Evolutionary conservation across 1,140 invertebrate genomes (phyloP), one percentile per base, ranked within the genome.

Genomic region (Maconellicoccus hirsutus): DNA sequence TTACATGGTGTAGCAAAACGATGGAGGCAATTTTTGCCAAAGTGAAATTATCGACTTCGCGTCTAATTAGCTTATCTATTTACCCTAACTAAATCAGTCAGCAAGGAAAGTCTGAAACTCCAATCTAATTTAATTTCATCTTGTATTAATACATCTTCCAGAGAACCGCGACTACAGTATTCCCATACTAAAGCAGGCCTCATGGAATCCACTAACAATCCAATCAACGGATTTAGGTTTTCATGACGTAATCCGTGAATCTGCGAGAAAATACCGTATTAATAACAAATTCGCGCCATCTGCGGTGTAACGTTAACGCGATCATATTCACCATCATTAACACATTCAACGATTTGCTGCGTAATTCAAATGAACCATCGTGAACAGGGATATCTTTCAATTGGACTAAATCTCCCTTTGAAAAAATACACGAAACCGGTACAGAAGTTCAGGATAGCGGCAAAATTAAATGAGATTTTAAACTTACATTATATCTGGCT

Each of bases 91-190:
- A 97, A 83, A 83, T 97, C 94, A 4, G 92, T 95, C 1, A 98
- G 84, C 69, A 98, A 81, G 25, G 93, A 95, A 61, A 95, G 82
- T 73, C 94, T 88, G 80, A 96, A 96, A 26, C 92, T 92, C 92
- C 93, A 95, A 81, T 98, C 94, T 73, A 96, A 84, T 78, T 94
- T 93, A 76, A 96, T 94, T 79, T 94, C 92, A 77, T 94, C 92
- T 79, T 93, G 91, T 74, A 92, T 85, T 19, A 98, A 83, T 19
- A 97, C 91, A 78, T 96, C 93, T 82, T 93, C 87, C 71, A 95
- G 81, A 14, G 90, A 93, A 42, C 92, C 92, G 72, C 93, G 83
- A 22, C 87, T 86, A 77, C 91, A 92, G 76, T 87, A 89, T 76
- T 93, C 92, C 77, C 86, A 89, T 61, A 93, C 88, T 73, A 94